Percentiles rank a stretch among this genome's conserved stretches.
Conservation (phyloP, 1,140 invertebrate genomes). For the Conus betulinus region DNA sequence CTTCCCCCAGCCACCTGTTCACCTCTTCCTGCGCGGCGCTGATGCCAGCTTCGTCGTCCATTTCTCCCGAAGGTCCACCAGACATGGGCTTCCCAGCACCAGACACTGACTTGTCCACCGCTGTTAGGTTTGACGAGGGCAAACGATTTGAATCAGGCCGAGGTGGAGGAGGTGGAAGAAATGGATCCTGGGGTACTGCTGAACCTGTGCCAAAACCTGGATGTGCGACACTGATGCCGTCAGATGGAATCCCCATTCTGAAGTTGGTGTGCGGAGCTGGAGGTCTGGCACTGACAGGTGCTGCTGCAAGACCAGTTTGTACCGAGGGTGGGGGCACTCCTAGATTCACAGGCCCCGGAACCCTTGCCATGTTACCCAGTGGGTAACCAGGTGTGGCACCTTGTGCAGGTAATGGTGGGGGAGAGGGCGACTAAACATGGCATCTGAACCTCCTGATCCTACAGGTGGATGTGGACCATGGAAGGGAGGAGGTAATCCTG, state of each 20-base stretch:
- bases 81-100: neutral
- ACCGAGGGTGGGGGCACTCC: neutral
- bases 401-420: conserved; percentile 7
- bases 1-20: conserved; percentile 15
- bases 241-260: neutral
- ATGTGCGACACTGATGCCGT: neutral
- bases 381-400: neutral
- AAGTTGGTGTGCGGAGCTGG: neutral
- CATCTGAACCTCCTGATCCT: neutral
- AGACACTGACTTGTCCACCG: neutral
- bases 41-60: neutral
- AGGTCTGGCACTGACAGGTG: neutral
- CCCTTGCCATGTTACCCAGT: neutral
- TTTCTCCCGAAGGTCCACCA: neutral
- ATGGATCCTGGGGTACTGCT: neutral
- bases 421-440: neutral
- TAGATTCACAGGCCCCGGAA: neutral
- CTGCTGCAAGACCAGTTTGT: neutral
- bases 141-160: neutral
- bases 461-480: neutral
- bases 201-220: neutral
- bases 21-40: conserved; percentile 11
- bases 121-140: too few species aligned
- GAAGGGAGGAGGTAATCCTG: neutral
- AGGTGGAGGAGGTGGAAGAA: neutral